phyloP scores from a whole-genome alignment of 2,888 invertebrate genomes.

The Hermaeophaga mercurialis region DNA sequence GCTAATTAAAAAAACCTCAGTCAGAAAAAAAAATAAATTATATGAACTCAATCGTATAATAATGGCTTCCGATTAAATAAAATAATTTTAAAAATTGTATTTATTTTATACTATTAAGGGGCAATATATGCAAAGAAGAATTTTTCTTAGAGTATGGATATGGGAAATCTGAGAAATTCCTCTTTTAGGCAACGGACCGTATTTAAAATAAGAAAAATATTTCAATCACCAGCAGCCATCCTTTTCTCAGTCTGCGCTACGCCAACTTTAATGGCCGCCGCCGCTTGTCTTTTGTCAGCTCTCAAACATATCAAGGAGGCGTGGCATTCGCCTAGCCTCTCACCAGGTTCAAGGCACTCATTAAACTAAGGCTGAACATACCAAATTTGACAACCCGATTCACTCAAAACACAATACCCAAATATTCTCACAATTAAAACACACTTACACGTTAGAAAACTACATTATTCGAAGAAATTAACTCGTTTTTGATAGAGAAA shows the following conservation, averaged over 20 bases:
- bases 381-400: background rate
- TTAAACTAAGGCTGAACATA: background rate
- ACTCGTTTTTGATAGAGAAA: constrained; percentile 17
- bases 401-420: background rate
- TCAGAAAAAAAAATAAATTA: too few species aligned
- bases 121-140: too few species aligned
- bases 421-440: background rate
- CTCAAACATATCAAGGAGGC: constrained; percentile 50
- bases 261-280: constrained; percentile 52
- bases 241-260: constrained; percentile 45
- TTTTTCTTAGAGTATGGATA: too few species aligned
- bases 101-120: too few species aligned
- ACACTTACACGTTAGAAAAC: background rate
- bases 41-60: too few species aligned
- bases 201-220: constrained; percentile 8
- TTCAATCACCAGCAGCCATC: constrained; percentile 25
- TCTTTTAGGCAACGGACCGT: too few species aligned
- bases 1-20: too few species aligned
- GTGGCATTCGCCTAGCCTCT: constrained; percentile 47
- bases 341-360: constrained; percentile 26
- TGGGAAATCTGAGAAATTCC: too few species aligned
- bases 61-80: too few species aligned
- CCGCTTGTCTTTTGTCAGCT: constrained; percentile 52
- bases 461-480: background rate
- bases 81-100: too few species aligned